Evolutionary conservation across 2,888 invertebrate genomes (phyloP), one percentile per base, ranked within the genome.

Genomic region (Rhingia campestris): DNA sequence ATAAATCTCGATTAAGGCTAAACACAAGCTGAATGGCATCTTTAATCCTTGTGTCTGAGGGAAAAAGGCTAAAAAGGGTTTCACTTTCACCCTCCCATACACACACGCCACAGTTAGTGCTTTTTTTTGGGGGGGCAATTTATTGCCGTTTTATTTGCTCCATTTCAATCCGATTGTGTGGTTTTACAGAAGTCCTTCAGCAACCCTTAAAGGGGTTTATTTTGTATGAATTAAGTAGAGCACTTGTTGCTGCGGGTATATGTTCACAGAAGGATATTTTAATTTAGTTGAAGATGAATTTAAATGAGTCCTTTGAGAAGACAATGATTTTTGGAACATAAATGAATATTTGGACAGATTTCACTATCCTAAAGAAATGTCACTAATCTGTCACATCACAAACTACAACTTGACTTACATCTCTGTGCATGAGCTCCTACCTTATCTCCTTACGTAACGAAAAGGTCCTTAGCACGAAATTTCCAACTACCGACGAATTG

Each of bases 121-220:
- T 56, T 70, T 70, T 59, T 22, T 1, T 22, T 22, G 1, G 22
- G 22, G 58, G 79, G 59, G 63, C 84, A 74, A 84, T 84, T 79
- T 80, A 84, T 84, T 79, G 80, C 74, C 53, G 35, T 84, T 74
- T 84, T 80, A 80, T 79, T 84, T 84, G 74, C 64, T 67, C 69
- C 80, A 84, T 74, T 79, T 80, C 79, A 84, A 79, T 84, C 64
- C 58, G 82, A 84, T 79, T 84, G 73, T 74, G 69, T 69, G 79
- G 79, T 76, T 59, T 37, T 35, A 47, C 37, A 54, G 72, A 67
- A 67, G 66, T 56, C 51, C 79, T 77, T 69, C 53, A 77, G 58
- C 73, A 82, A 79, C 82, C 77, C 82, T 73, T 79, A 30, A 54
- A 75, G 69, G 56, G 33, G 30, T 58, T 32, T 22, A 33, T 70